Conservation (phyloP, 2,113 vertebrate species). For the Nothoprocta perdicaria region DNA sequence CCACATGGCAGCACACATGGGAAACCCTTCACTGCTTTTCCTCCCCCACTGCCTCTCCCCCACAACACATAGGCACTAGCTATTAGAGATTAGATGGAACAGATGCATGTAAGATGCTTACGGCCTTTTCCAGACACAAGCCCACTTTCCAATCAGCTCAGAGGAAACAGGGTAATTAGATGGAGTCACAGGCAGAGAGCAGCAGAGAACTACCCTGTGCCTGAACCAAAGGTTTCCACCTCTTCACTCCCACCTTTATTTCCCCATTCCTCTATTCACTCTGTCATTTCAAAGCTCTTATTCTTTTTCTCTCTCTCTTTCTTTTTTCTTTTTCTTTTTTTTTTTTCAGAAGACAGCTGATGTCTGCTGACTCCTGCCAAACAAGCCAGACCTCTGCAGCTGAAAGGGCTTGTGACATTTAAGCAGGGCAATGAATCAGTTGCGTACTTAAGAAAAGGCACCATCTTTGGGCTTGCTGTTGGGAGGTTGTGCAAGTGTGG, state of each 20-base stretch:
- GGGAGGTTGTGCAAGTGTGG: not conserved
- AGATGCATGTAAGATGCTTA: constrained; percentile 78
- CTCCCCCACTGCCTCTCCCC: constrained; percentile 9
- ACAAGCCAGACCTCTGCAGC: constrained; percentile 32
- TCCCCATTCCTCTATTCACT: not conserved
- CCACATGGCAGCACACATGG: constrained; percentile 37
- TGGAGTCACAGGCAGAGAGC: constrained; percentile 23
- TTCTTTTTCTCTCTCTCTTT: not conserved
- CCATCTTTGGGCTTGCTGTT: not conserved
- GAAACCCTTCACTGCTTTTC: not conserved
- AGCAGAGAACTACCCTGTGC: constrained; percentile 34
- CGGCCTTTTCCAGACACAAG: constrained; percentile 72
- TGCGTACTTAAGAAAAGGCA: not conserved
- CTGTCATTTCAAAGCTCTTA: constrained; percentile 9
- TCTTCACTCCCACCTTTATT: not conserved
- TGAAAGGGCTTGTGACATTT: not conserved
- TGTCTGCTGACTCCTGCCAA: constrained; percentile 23
- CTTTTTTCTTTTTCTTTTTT: not conserved
- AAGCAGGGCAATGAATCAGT: not conserved
- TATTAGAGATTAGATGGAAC: constrained; percentile 75
- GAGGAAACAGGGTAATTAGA: constrained; percentile 71
- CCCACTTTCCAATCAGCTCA: constrained; percentile 75
- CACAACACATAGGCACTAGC: constrained; percentile 55
- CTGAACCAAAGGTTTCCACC: not conserved
- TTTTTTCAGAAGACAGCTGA: constrained; percentile 42